These are phyloP conservation scores for Phataginus tetradactyla DNA, from an alignment of 2,797 vertebrate genomes.

Conservation along the genomic window DNA sequence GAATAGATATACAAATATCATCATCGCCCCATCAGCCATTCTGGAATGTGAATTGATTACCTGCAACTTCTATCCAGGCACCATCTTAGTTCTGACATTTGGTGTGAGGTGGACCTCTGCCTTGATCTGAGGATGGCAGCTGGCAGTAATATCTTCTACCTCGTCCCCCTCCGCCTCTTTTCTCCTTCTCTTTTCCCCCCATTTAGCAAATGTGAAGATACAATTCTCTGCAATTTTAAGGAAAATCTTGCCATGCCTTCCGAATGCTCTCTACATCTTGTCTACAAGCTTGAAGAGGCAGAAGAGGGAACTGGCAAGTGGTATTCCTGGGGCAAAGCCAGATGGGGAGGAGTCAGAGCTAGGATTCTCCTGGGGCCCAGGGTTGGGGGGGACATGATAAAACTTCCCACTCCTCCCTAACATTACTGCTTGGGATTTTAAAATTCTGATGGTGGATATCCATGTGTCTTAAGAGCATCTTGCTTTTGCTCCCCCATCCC, in stretches of 20 bases:
- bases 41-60: neutral
- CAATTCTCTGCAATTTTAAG: neutral
- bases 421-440: neutral
- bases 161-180: neutral
- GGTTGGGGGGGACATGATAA: neutral
- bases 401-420: neutral
- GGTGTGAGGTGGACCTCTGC: neutral
- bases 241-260: neutral
- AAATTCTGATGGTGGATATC: neutral
- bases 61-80: neutral
- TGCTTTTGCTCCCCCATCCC: neutral
- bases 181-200: neutral
- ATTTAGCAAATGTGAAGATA: neutral
- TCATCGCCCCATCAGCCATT: neutral
- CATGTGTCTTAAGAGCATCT: constrained; percentile 45
- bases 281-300: neutral
- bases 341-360: neutral
- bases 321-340: neutral
- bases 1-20: neutral
- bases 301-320: constrained; percentile 8
- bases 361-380: neutral
- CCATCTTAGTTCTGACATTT: neutral
- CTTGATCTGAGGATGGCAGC: neutral
- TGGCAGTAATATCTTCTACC: neutral
- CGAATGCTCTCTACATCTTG: neutral